Percentiles rank a stretch among this genome's conserved stretches.
Conservation (phyloP, 1,140 invertebrate species). For the Calosoma granatense region DNA sequence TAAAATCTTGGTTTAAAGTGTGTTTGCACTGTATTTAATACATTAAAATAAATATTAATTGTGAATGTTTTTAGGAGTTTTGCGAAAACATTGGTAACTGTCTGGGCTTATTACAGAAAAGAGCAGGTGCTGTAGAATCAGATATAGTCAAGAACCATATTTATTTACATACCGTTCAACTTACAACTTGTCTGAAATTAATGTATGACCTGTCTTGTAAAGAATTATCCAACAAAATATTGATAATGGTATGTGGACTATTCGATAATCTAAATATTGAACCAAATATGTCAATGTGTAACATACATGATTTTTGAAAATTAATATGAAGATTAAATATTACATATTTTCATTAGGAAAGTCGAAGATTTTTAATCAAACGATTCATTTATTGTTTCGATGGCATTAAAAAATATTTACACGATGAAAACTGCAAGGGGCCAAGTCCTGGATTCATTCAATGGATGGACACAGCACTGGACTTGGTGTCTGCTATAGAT, state of each 20-base stretch:
- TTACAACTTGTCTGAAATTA: not conserved
- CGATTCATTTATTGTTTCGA: constrained; percentile 20
- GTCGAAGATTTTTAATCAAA: constrained; percentile 17
- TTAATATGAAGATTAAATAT: no score
- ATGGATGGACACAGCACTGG: constrained; percentile 25
- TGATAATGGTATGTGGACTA: not conserved
- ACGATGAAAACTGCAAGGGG: not conserved
- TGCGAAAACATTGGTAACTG: not conserved
- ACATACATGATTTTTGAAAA: not conserved
- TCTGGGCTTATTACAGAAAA: not conserved
- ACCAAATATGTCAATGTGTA: not conserved
- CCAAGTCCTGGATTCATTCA: constrained; percentile 23
- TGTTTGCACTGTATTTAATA: not conserved
- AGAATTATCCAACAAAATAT: not conserved
- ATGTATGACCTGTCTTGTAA: not conserved
- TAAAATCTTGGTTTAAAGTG: not conserved
- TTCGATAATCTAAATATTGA: no score
- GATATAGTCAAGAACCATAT: not conserved
- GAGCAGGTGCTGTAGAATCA: not conserved
- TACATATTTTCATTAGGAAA: constrained; percentile 16
- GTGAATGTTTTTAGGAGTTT: not conserved
- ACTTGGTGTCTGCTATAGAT: constrained; percentile 23
- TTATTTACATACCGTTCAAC: not conserved
- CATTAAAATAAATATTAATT: no score
- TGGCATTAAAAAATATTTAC: constrained; percentile 14